Conservation (phyloP, 2,113 vertebrate species). For the Onychorhynchus coronatus region DNA sequence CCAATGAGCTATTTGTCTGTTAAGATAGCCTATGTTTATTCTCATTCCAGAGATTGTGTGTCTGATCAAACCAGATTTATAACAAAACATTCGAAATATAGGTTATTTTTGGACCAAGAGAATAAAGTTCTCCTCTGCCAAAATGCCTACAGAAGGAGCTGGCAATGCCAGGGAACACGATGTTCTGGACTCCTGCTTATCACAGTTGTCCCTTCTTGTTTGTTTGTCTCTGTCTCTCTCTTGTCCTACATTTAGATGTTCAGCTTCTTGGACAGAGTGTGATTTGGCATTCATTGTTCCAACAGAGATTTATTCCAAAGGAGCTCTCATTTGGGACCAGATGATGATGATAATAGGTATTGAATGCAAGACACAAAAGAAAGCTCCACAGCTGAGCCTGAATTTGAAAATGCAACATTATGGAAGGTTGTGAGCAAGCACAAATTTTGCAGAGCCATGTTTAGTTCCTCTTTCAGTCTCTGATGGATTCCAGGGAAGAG, state of each 20-base stretch:
- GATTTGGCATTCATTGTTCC: neutral
- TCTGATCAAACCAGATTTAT: neutral
- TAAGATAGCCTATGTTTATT: neutral
- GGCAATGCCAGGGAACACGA: neutral
- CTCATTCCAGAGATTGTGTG: neutral
- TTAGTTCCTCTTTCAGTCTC: neutral
- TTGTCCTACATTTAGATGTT: neutral
- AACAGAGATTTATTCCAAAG: neutral
- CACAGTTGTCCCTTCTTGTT: neutral
- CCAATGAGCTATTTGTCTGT: neutral
- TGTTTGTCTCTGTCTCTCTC: neutral
- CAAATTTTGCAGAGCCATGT: neutral
- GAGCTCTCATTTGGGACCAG: neutral
- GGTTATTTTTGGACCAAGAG: neutral
- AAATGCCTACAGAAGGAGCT: neutral
- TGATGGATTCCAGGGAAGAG: neutral
- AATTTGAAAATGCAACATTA: neutral
- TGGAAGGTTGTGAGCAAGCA: neutral
- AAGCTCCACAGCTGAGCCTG: neutral
- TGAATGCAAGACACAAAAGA: neutral
- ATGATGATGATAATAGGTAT: neutral
- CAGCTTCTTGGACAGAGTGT: neutral
- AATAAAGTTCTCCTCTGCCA: neutral
- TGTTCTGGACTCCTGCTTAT: neutral
- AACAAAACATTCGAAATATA: constrained; percentile 1